These are phyloP conservation scores for Oreohelix idahoensis DNA, from an alignment of 1,140 invertebrate genomes.

Conservation along the genomic window DNA sequence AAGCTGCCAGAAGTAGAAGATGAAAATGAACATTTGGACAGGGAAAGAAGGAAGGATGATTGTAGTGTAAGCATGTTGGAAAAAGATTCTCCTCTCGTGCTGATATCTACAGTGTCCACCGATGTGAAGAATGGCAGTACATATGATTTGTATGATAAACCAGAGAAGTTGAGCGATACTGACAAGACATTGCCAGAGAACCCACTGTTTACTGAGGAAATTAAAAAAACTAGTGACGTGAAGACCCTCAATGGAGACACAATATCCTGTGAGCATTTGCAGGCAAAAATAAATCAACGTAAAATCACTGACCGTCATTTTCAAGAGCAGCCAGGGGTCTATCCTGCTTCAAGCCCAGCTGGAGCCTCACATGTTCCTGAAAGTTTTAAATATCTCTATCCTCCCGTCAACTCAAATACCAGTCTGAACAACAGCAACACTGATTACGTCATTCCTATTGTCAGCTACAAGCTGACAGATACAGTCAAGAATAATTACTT, in stretches of 20 bases:
- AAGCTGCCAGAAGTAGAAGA: not conserved
- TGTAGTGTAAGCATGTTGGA: not conserved
- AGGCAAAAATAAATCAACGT: not conserved
- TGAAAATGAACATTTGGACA: not conserved
- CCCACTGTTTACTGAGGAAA: constrained; percentile 6
- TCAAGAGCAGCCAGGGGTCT: not conserved
- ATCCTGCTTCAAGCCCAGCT: not conserved
- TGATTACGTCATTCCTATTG: constrained; percentile 23
- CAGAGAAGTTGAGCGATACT: not conserved
- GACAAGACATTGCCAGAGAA: constrained; percentile 15
- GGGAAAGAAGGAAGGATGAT: not conserved
- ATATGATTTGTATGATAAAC: not conserved
- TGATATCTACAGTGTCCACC: not conserved
- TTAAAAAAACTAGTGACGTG: not conserved
- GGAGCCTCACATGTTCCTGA: not conserved
- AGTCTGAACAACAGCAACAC: not conserved
- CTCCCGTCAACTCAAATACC: not conserved
- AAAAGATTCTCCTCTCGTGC: too few species aligned
- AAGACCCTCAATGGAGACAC: not conserved
- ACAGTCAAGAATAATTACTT: not conserved
- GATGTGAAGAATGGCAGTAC: not conserved
- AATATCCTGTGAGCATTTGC: not conserved
- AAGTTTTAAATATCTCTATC: not conserved
- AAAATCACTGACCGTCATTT: not conserved
- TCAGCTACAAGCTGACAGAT: constrained; percentile 21